A percentile compares a stretch with the other conserved stretches of the same genome.
phyloP scores from a whole-genome alignment of 1,140 invertebrate genomes.

The Bombus fervidus region DNA sequence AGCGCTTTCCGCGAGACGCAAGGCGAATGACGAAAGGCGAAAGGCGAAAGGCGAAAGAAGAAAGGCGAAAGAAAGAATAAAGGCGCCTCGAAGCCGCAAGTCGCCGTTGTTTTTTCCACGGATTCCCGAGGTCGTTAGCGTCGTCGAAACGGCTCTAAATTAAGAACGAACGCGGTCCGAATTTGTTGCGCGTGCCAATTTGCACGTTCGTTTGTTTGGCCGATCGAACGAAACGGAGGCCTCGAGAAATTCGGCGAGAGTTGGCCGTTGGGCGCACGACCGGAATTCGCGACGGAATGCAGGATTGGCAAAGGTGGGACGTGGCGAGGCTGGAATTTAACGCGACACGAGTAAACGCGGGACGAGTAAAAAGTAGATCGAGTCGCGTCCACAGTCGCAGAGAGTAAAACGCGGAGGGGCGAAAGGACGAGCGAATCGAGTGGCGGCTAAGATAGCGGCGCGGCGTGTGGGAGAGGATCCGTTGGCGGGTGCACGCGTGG shows the following conservation, averaged over 20 bases:
- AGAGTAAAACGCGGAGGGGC: too few relatives aligned
- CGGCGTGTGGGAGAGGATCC: not conserved
- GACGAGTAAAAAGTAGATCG: too few relatives aligned
- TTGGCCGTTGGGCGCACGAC: too few relatives aligned
- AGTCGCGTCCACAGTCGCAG: too few relatives aligned
- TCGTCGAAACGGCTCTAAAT: slow-evolving; percentile 65
- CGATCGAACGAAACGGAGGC: too few relatives aligned
- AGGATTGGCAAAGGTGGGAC: too few relatives aligned
- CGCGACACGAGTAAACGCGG: too few relatives aligned
- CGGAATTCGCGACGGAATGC: too few relatives aligned
- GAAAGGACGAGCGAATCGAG: too few relatives aligned
- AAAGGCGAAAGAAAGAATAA: not conserved
- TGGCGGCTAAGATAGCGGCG: not conserved
- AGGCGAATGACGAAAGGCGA: not conserved
- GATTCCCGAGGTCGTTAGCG: slow-evolving; percentile 15
- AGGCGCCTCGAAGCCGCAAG: not conserved
- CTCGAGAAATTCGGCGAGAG: slow-evolving; percentile 11
- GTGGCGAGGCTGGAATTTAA: too few relatives aligned
- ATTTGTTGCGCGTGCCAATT: slow-evolving; percentile 73
- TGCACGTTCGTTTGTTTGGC: slow-evolving; percentile 41
- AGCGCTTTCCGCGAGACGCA: not conserved
- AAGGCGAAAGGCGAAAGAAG: too few relatives aligned
- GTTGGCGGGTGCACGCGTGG: slow-evolving; percentile 54
- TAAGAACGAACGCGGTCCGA: slow-evolving; percentile 69
- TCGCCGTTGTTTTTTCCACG: slow-evolving; percentile 8